Evolutionary conservation across 2,888 invertebrate genomes (phyloP).

Genomic region (Leucania comma): DNA sequence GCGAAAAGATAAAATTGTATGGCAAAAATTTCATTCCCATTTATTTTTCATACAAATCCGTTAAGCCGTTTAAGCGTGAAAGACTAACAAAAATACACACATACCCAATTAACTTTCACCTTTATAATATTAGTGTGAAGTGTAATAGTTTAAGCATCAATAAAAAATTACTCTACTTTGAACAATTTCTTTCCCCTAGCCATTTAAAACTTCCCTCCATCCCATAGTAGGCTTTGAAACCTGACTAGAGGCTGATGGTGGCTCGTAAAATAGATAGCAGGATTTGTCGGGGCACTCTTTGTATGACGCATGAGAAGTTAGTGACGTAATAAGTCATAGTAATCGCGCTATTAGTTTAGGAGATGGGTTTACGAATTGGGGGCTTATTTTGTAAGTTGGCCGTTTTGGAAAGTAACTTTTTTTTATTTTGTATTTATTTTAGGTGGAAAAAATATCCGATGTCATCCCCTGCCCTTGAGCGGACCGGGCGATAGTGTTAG

Average conservation of each 20-base stretch:
- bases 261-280: constrained; percentile 65
- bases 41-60: too few relatives aligned
- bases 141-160: too few relatives aligned
- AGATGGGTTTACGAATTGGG: constrained; percentile 53
- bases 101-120: too few relatives aligned
- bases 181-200: background rate
- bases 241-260: constrained; percentile 42
- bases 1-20: too few relatives aligned
- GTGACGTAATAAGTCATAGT: constrained; percentile 60
- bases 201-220: background rate
- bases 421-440: too few relatives aligned
- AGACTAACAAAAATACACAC: too few relatives aligned
- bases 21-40: too few relatives aligned
- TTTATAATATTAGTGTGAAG: too few relatives aligned
- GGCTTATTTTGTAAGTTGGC: constrained; percentile 23
- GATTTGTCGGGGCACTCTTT: constrained; percentile 61
- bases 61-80: too few relatives aligned
- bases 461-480: too few relatives aligned
- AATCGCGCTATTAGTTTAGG: constrained; percentile 62
- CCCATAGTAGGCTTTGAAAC: constrained; percentile 39
- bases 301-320: constrained; percentile 60
- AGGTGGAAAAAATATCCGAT: too few relatives aligned
- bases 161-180: background rate
- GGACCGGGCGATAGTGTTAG: too few relatives aligned
- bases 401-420: constrained; percentile 1